Evolutionary conservation across 1,140 invertebrate species (phyloP).

Genomic region (Drosophila nasuta): DNA sequence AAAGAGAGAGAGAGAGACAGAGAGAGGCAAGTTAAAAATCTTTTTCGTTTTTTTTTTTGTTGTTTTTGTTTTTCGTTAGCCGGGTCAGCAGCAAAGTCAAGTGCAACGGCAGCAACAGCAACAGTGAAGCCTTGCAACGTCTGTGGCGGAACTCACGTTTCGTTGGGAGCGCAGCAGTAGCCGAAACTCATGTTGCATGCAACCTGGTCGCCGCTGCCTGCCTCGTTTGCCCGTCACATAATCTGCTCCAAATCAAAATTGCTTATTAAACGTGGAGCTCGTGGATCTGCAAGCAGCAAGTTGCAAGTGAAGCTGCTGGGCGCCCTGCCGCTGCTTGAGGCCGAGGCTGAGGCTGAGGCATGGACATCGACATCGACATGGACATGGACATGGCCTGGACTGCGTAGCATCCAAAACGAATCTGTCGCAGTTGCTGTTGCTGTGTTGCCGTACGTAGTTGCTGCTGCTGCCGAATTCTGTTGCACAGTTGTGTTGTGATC

Average conservation of each 20-base stretch:
- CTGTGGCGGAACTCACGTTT: slow-evolving; percentile 39
- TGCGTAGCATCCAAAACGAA: slow-evolving; percentile 76
- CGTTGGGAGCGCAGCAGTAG: slow-evolving; percentile 55
- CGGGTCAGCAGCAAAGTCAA: slow-evolving; percentile 80
- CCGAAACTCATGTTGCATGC: slow-evolving; percentile 65
- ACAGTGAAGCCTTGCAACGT: slow-evolving; percentile 10
- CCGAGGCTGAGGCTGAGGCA: not conserved
- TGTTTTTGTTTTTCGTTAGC: not conserved
- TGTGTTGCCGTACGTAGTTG: slow-evolving; percentile 28
- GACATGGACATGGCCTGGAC: not conserved
- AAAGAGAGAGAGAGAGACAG: not conserved
- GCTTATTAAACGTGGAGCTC: slow-evolving; percentile 77
- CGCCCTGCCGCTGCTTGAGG: not conserved
- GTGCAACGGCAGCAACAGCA: slow-evolving; percentile 51
- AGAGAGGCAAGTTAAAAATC: slow-evolving; percentile 70
- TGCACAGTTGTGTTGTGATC: slow-evolving; percentile 52
- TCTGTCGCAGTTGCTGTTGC: slow-evolving; percentile 62
- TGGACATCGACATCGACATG: slow-evolving; percentile 14
- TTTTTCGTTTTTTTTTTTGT: slow-evolving; percentile 21
- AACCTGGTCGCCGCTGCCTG: slow-evolving; percentile 57
- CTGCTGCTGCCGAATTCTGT: slow-evolving; percentile 65
- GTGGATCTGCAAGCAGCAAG: not conserved
- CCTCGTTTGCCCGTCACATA: slow-evolving; percentile 76
- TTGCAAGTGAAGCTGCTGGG: slow-evolving; percentile 11
- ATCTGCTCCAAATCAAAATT: slow-evolving; percentile 83